Conservation (phyloP, 2,113 vertebrate species). For the Sardina pilchardus region DNA sequence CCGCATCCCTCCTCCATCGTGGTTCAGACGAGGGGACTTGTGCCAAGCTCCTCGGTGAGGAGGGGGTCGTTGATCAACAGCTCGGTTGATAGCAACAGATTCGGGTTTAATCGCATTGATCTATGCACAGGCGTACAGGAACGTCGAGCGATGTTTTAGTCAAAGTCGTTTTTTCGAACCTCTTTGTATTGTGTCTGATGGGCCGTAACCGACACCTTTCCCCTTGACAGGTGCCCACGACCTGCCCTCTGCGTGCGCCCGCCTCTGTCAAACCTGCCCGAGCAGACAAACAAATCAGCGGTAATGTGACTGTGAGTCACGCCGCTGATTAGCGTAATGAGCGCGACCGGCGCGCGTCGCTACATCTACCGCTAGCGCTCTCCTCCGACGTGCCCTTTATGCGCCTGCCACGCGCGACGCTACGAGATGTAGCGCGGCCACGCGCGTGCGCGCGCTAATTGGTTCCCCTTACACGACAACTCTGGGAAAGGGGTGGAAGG, state of each 20-base stretch:
- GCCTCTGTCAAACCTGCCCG: background rate
- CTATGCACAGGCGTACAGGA: background rate
- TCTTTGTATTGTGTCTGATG: background rate
- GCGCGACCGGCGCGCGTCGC: background rate
- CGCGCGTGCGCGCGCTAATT: no score
- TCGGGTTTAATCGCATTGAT: background rate
- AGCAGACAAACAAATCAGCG: background rate
- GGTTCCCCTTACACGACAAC: background rate
- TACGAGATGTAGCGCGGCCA: no score
- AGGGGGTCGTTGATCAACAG: background rate
- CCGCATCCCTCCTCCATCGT: background rate
- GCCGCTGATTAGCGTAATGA: background rate
- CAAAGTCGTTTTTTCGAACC: background rate
- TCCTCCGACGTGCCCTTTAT: background rate
- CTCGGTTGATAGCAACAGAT: no score
- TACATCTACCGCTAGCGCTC: background rate
- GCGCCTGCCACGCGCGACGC: background rate
- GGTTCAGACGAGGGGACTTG: background rate
- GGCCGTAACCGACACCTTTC: background rate
- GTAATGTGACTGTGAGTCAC: background rate
- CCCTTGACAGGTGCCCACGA: background rate
- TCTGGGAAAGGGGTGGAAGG: slow-evolving; percentile 13
- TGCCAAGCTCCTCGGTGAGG: background rate
- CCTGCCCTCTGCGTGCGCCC: background rate
- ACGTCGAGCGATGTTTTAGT: background rate